These are phyloP conservation scores for Craterocephalus amniculus DNA, from an alignment of 2,797 vertebrate species.

Conservation along the genomic window DNA sequence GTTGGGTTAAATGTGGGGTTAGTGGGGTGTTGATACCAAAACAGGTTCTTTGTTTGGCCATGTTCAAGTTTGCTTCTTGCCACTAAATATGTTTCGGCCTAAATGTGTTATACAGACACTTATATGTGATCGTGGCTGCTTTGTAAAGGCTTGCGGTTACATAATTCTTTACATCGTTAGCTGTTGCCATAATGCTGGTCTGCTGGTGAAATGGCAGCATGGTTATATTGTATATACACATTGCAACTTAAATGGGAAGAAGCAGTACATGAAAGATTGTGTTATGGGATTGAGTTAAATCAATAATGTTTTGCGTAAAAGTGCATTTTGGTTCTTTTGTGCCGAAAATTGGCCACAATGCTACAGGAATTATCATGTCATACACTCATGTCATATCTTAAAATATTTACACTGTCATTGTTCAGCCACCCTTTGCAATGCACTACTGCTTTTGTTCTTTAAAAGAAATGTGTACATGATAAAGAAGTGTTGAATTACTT, in stretches of 20 bases:
- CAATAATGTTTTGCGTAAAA: slow-evolving; percentile 24
- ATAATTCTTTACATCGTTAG: slow-evolving; percentile 5
- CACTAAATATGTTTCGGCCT: slow-evolving; percentile 42
- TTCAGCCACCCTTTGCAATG: too few relatives aligned
- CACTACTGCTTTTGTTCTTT: too few relatives aligned
- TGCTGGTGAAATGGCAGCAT: slow-evolving; percentile 29
- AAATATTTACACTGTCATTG: too few relatives aligned
- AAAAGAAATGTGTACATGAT: not conserved
- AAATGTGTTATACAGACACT: slow-evolving; percentile 40
- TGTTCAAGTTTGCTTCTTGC: slow-evolving; percentile 22
- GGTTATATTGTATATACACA: slow-evolving; percentile 14
- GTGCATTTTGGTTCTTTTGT: slow-evolving; percentile 13
- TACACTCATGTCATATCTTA: too few relatives aligned
- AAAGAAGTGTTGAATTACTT: slow-evolving; percentile 4
- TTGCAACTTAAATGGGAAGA: slow-evolving; percentile 11
- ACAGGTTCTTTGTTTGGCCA: slow-evolving; percentile 21
- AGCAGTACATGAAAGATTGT: not conserved
- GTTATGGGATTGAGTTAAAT: not conserved
- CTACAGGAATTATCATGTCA: not conserved
- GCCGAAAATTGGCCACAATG: slow-evolving; percentile 6
- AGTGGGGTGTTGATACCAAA: slow-evolving; percentile 30
- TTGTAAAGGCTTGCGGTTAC: slow-evolving; percentile 44
- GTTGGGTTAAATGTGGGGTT: slow-evolving; percentile 30
- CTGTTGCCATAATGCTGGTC: slow-evolving; percentile 40
- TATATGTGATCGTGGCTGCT: slow-evolving; percentile 29